Evolutionary conservation across 2,888 invertebrate genomes (phyloP).

Genomic region (Drosophila incognita): DNA sequence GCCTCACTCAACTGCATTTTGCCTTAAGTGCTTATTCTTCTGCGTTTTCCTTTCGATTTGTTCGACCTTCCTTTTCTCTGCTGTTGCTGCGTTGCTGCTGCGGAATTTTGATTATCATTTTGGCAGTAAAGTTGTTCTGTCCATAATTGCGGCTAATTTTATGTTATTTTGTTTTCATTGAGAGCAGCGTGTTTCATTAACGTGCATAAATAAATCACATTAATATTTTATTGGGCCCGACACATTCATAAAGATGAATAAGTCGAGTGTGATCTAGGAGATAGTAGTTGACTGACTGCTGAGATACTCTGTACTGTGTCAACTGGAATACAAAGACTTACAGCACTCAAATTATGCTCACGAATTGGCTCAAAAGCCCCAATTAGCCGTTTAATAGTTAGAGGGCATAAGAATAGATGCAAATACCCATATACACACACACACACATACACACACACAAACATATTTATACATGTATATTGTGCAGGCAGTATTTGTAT

Average conservation of each 20-base stretch:
- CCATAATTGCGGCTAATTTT: constrained; percentile 64
- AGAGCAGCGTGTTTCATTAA: constrained; percentile 53
- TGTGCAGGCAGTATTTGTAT: constrained; percentile 41
- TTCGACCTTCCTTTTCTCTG: neutral
- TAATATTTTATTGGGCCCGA: constrained; percentile 1
- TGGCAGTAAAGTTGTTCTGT: constrained; percentile 8
- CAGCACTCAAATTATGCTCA: neutral
- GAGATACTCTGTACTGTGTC: neutral
- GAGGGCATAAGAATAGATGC: neutral
- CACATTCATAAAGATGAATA: constrained; percentile 45
- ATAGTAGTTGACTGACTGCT: neutral
- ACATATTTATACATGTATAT: neutral
- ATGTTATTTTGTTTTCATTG: constrained; percentile 69
- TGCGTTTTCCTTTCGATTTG: constrained; percentile 5
- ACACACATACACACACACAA: neutral
- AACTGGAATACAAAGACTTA: neutral
- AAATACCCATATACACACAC: neutral
- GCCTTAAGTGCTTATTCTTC: constrained; percentile 1
- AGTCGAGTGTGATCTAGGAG: neutral
- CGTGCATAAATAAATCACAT: constrained; percentile 70
- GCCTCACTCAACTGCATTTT: constrained; percentile 46
- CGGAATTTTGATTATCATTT: constrained; percentile 31
- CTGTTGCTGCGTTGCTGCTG: neutral
- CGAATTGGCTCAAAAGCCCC: neutral
- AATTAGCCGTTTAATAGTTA: too few relatives aligned